Conservation (phyloP, 2,797 vertebrate species). For the Momotus momota region DNA sequence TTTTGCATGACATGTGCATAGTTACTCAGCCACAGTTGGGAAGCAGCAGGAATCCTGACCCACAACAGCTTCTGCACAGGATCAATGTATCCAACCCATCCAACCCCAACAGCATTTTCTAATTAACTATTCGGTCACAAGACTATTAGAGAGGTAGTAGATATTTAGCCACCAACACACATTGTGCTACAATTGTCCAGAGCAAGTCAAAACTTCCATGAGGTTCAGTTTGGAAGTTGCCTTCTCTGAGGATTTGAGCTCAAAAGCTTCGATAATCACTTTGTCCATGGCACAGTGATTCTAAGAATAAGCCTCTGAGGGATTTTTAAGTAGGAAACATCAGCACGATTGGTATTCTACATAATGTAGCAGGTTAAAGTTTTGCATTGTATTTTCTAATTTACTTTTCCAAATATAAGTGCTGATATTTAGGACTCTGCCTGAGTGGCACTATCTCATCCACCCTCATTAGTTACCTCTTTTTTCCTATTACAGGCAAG, state of each 20-base stretch:
- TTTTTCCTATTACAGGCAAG: background rate
- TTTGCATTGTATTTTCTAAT: background rate
- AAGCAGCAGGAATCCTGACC: background rate
- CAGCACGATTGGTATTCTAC: background rate
- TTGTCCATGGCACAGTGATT: background rate
- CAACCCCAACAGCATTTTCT: background rate
- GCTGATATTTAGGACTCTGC: background rate
- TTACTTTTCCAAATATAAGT: background rate
- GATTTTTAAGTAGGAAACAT: background rate
- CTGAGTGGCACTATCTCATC: background rate
- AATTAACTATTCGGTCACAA: background rate
- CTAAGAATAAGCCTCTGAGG: background rate
- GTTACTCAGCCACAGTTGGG: background rate
- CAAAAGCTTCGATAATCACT: background rate
- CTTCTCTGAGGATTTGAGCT: background rate
- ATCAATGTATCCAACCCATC: background rate
- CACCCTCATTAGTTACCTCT: background rate
- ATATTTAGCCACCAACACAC: background rate
- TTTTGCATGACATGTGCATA: rapidly evolving
- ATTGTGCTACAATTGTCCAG: background rate
- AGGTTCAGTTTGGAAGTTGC: background rate
- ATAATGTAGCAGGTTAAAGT: background rate
- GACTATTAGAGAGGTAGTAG: background rate
- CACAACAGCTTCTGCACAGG: background rate
- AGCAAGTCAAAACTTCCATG: rapidly evolving